phyloP scores from a whole-genome alignment of 2,113 vertebrate genomes.

The Engystomops pustulosus region DNA sequence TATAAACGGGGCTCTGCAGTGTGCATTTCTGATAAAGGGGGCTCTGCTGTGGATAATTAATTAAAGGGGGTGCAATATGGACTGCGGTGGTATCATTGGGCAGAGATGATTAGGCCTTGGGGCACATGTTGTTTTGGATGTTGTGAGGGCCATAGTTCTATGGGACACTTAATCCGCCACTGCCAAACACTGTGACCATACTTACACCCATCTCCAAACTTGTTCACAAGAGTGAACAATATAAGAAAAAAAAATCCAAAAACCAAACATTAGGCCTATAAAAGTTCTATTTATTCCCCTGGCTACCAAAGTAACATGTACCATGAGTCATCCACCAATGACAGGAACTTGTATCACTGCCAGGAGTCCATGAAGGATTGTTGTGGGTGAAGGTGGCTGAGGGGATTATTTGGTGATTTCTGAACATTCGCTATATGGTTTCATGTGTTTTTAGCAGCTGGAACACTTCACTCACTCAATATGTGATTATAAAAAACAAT shows the following conservation, averaged over 20 bases:
- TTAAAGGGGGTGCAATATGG: too few species aligned
- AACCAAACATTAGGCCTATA: not conserved
- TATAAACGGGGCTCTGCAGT: too few species aligned
- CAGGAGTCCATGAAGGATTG: not conserved
- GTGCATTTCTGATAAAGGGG: too few species aligned
- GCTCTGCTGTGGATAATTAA: too few species aligned
- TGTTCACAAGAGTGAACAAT: not conserved
- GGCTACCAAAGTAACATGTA: not conserved
- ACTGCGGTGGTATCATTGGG: too few species aligned
- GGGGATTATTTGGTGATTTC: not conserved
- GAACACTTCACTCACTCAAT: not conserved
- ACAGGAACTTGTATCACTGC: slow-evolving; percentile 23
- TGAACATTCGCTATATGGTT: not conserved
- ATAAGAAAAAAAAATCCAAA: not conserved
- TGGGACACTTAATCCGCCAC: too few species aligned
- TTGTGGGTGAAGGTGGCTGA: not conserved
- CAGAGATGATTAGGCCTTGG: too few species aligned
- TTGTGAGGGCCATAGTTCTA: too few species aligned
- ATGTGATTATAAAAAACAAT: not conserved
- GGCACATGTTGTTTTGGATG: too few species aligned
- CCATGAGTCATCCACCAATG: not conserved
- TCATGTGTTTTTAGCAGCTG: not conserved
- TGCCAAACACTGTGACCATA: too few species aligned
- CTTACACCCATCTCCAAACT: not conserved
- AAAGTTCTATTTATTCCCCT: not conserved